These are phyloP conservation scores for Cyprinella venusta DNA, from an alignment of 2,797 vertebrate species.

Conservation along the genomic window DNA sequence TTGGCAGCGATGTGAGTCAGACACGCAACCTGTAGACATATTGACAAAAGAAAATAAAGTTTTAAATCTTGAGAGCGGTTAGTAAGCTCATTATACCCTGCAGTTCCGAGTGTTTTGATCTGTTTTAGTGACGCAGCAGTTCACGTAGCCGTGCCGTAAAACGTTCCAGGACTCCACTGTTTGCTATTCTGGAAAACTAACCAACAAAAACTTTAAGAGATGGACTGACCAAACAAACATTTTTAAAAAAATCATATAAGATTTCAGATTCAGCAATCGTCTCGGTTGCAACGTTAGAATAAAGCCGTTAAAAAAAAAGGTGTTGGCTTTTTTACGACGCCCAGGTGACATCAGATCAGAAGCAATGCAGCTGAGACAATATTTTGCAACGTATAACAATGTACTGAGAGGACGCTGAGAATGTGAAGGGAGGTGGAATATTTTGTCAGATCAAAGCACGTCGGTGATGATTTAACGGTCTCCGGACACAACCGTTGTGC, in stretches of 20 bases:
- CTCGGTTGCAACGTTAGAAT: neutral
- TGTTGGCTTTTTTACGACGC: conserved; percentile 42
- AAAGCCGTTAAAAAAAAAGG: neutral
- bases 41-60: neutral
- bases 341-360: conserved; percentile 46
- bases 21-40: conserved; percentile 87
- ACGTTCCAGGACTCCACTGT: conserved; percentile 14
- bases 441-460: conserved; percentile 56
- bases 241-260: neutral
- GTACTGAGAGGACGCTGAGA: conserved; percentile 36
- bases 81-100: conserved; percentile 39
- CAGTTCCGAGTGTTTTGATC: conserved; percentile 6
- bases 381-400: conserved; percentile 47
- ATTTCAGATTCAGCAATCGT: neutral
- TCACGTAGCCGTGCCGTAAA: neutral
- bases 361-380: conserved; percentile 57
- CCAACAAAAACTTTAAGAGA: conserved; percentile 1
- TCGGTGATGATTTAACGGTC: conserved; percentile 52
- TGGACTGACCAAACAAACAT: neutral
- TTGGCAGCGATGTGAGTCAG: conserved; percentile 91
- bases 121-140: neutral
- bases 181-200: conserved; percentile 26
- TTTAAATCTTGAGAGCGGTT: conserved; percentile 28
- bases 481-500: conserved; percentile 19
- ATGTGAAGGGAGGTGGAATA: conserved; percentile 35